These are phyloP conservation scores for Galemys pyrenaicus DNA, from an alignment of 2,113 vertebrate genomes.

Conservation along the genomic window DNA sequence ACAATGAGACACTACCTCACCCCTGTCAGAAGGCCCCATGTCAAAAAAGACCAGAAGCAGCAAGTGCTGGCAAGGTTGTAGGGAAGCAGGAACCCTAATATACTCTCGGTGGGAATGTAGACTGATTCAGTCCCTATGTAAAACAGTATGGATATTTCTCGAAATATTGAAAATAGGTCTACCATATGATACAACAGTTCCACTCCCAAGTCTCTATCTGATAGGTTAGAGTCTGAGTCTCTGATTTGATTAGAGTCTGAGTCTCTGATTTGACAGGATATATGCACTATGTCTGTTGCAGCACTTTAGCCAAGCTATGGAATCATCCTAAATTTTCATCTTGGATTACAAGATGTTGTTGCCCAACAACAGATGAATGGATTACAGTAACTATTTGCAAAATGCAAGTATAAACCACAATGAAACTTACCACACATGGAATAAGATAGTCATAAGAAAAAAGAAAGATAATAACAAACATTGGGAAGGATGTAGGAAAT, in stretches of 20 bases:
- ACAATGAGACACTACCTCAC: neutral
- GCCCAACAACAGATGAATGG: neutral
- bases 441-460: constrained; percentile 13
- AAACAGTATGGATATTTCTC: too few species aligned
- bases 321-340: neutral
- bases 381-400: neutral
- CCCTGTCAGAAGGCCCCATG: neutral
- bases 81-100: neutral
- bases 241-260: too few species aligned
- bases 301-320: neutral
- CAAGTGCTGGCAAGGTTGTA: neutral
- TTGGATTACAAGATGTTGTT: too few species aligned
- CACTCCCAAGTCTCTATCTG: too few species aligned
- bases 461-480: constrained; percentile 28
- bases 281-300: neutral
- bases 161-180: too few species aligned
- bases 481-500: constrained; percentile 19
- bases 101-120: neutral
- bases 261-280: neutral
- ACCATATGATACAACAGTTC: too few species aligned
- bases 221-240: too few species aligned
- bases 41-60: neutral
- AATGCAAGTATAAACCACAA: constrained; percentile 1
- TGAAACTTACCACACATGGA: neutral
- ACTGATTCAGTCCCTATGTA: too few species aligned